Percentiles rank a stretch among this genome's conserved stretches.
Evolutionary conservation across 2,797 vertebrate species (phyloP).

Genomic region (Neostethus bicornis): DNA sequence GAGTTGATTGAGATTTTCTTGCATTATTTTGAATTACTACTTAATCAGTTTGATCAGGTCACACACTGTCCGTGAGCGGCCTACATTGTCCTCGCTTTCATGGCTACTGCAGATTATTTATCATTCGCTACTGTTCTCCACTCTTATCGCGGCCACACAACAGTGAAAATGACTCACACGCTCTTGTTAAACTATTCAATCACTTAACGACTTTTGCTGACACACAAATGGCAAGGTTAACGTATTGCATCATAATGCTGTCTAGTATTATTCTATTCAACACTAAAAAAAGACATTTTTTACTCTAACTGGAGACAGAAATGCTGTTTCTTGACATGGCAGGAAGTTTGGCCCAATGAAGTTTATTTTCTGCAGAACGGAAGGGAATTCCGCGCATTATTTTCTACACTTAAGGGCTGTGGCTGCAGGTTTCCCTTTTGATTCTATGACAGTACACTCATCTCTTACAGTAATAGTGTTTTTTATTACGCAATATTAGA

Average conservation of each 20-base stretch:
- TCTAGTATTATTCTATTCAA: conserved; percentile 63
- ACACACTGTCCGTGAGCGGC: not conserved
- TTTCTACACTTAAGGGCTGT: conserved; percentile 45
- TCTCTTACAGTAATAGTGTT: conserved; percentile 25
- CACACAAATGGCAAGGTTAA: conserved; percentile 37
- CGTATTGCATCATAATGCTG: conserved; percentile 21
- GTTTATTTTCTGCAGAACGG: conserved; percentile 42
- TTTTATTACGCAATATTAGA: conserved; percentile 41
- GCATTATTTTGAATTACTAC: not conserved
- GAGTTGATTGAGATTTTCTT: not conserved
- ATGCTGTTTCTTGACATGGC: conserved; percentile 29
- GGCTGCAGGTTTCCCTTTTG: conserved; percentile 58
- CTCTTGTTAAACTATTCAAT: conserved; percentile 30
- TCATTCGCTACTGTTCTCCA: conserved; percentile 32
- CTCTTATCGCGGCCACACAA: conserved; percentile 21
- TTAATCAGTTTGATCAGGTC: not conserved
- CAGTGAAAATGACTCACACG: conserved; percentile 32
- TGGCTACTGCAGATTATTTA: not conserved
- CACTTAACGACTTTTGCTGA: conserved; percentile 44
- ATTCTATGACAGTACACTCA: conserved; percentile 35
- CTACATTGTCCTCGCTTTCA: conserved; percentile 26
- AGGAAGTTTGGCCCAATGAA: conserved; percentile 45
- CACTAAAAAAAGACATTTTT: conserved; percentile 48
- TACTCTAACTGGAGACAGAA: conserved; percentile 22
- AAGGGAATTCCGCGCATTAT: conserved; percentile 79